Percentiles rank a stretch among this genome's conserved stretches.
Conservation (phyloP, 1,140 invertebrate genomes). For the Macrotrachela quadricornifera region DNA sequence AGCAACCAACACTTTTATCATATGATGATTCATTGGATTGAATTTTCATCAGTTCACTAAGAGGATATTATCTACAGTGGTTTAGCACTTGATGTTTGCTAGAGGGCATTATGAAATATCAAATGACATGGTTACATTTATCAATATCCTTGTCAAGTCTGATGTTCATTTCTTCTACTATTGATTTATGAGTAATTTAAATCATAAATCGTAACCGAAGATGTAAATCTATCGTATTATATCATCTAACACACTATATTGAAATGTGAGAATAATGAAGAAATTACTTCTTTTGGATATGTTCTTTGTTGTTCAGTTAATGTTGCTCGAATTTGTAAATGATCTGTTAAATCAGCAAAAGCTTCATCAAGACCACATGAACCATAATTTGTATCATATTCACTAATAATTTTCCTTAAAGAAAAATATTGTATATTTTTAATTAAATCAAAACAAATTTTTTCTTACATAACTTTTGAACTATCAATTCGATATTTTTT, state of each 20-base stretch:
- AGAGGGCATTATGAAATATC: too few species aligned
- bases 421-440: neutral
- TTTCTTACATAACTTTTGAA: conserved; percentile 19
- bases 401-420: conserved; percentile 27
- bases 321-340: conserved; percentile 21
- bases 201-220: too few species aligned
- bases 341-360: conserved; percentile 40
- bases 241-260: neutral
- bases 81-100: too few species aligned
- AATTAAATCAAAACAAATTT: neutral
- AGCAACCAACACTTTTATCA: too few species aligned
- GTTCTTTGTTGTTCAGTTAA: conserved; percentile 15
- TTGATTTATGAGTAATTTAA: too few species aligned
- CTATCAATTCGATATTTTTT: conserved; percentile 37
- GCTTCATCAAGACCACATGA: conserved; percentile 44
- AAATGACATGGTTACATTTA: too few species aligned
- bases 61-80: too few species aligned
- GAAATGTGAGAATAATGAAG: neutral
- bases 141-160: too few species aligned
- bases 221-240: neutral
- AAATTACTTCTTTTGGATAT: conserved; percentile 6
- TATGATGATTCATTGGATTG: too few species aligned
- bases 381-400: conserved; percentile 39
- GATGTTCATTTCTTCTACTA: too few species aligned
- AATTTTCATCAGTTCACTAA: too few species aligned